A percentile compares a stretch with the other conserved stretches of the same genome.
phyloP scores from a whole-genome alignment of 2,797 vertebrate species.

The Apogon talboti region DNA sequence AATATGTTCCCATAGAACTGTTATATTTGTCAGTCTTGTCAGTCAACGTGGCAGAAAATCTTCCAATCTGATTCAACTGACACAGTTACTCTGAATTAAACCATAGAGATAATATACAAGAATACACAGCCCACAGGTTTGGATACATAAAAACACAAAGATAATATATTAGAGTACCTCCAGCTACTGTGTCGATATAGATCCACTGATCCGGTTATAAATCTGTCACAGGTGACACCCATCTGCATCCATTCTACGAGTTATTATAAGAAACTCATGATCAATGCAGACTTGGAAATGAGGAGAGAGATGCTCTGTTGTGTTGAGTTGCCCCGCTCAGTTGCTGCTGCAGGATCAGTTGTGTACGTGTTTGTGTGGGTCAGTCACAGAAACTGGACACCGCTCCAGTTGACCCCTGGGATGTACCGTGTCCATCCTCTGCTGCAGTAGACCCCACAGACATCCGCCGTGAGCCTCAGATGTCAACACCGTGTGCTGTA shows the following conservation, averaged over 20 bases:
- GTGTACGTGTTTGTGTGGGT: conserved; percentile 1
- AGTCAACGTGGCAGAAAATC: too few species aligned
- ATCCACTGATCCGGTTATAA: conserved; percentile 54
- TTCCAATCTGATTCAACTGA: too few species aligned
- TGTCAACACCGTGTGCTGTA: background rate
- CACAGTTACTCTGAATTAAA: too few species aligned
- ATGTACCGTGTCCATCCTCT: conserved; percentile 6
- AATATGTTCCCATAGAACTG: too few species aligned
- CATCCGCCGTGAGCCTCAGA: conserved; percentile 31
- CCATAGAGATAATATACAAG: too few species aligned
- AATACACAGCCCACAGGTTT: background rate
- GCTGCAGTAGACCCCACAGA: conserved; percentile 12
- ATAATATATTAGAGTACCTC: conserved; percentile 4
- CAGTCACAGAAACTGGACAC: conserved; percentile 31
- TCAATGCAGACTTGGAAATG: conserved; percentile 35
- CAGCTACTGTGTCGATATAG: conserved; percentile 19
- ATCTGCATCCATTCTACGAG: conserved; percentile 25
- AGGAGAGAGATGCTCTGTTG: background rate
- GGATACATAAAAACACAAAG: background rate
- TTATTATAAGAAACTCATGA: conserved; percentile 48
- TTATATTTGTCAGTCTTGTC: too few species aligned
- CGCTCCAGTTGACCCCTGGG: conserved; percentile 27
- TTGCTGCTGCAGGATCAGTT: background rate
- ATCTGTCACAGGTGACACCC: conserved; percentile 38
- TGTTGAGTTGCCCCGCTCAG: background rate